A percentile compares a stretch with the other conserved stretches of the same genome.
phyloP scores from a whole-genome alignment of 1,140 invertebrate species.

The Spodoptera frugiperda region DNA sequence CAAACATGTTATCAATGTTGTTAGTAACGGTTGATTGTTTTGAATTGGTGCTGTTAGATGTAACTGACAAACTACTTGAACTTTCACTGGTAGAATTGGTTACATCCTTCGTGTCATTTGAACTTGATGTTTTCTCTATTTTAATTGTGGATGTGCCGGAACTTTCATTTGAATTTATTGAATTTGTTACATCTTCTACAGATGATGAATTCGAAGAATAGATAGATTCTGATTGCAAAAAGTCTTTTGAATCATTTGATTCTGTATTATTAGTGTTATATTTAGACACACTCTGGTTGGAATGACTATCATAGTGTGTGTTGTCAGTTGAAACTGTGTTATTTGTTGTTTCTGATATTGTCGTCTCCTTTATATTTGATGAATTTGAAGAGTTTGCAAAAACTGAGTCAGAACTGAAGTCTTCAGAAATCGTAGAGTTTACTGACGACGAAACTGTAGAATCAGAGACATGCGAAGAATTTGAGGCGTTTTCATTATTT shows the following conservation, averaged over 20 bases:
- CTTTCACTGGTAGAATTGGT: neutral
- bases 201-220: neutral
- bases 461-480: neutral
- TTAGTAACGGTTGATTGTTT: neutral
- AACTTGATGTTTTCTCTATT: neutral
- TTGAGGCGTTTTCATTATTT: neutral
- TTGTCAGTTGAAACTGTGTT: neutral
- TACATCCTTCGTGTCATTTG: slow-evolving; percentile 1
- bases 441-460: neutral
- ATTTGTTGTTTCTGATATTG: neutral
- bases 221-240: neutral
- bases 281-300: neutral
- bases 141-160: neutral
- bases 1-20: neutral
- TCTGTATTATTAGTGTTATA: neutral
- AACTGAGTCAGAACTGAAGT: neutral
- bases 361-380: neutral
- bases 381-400: neutral
- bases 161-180: slow-evolving; percentile 1
- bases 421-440: neutral
- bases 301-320: neutral
- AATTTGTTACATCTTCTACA: neutral
- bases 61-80: neutral
- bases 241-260: neutral
- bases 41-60: neutral